Conservation (phyloP, 2,113 vertebrate species). For the Procapra przewalskii region DNA sequence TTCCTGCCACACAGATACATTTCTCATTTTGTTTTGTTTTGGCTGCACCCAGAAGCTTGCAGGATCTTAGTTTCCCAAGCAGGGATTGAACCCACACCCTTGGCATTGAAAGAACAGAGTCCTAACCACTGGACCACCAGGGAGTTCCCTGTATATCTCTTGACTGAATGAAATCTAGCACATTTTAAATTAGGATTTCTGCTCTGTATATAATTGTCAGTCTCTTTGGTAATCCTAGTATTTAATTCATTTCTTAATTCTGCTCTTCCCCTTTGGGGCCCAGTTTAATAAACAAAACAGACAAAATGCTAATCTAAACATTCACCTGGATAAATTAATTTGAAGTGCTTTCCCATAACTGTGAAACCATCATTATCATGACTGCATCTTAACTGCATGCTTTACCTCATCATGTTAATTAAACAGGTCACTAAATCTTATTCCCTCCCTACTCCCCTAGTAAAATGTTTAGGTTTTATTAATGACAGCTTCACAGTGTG, state of each 20-base stretch:
- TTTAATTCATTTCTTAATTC: conserved; percentile 3
- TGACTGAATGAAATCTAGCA: not conserved
- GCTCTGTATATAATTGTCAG: not conserved
- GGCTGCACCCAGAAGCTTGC: not conserved
- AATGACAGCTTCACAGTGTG: not conserved
- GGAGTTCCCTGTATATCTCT: not conserved
- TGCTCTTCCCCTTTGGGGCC: not conserved
- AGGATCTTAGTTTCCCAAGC: not conserved
- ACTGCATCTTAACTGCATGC: conserved; percentile 13
- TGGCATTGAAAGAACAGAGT: not conserved
- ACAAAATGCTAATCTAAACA: conserved; percentile 3
- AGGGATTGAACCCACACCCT: not conserved
- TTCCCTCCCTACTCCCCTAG: not conserved
- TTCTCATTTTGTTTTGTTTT: not conserved
- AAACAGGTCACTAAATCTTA: conserved; percentile 13
- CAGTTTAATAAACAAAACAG: conserved; percentile 28
- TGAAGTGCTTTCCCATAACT: not conserved
- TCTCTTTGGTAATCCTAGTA: not conserved
- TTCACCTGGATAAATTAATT: conserved; percentile 29
- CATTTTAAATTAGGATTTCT: not conserved
- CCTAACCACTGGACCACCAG: not conserved
- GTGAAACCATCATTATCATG: not conserved
- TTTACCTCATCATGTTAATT: conserved; percentile 18
- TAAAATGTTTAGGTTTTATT: conserved; percentile 29
- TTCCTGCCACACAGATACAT: not conserved